These are phyloP conservation scores for Pseudochromis fuscus DNA, from an alignment of 2,797 vertebrate species.

Conservation along the genomic window DNA sequence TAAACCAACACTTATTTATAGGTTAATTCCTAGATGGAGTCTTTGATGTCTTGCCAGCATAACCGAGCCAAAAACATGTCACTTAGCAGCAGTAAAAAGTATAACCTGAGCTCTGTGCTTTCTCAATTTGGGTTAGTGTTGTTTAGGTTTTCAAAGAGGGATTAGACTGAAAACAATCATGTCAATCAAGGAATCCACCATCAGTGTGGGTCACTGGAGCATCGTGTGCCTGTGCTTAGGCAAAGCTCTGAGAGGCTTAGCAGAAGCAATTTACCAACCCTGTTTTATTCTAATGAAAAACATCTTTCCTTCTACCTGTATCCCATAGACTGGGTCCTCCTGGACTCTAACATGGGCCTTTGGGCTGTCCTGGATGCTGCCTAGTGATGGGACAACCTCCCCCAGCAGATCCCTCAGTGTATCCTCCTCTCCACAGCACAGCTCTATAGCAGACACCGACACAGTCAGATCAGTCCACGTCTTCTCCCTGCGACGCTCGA, in stretches of 20 bases:
- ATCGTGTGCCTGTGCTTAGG: not conserved
- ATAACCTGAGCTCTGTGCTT: not conserved
- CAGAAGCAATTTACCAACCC: slow-evolving; percentile 1
- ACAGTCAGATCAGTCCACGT: slow-evolving; percentile 95
- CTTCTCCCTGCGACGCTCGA: slow-evolving; percentile 94
- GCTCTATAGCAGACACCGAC: slow-evolving; percentile 95
- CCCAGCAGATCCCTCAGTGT: slow-evolving; percentile 93
- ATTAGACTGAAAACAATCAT: slow-evolving; percentile 9
- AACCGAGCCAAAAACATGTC: slow-evolving; percentile 17
- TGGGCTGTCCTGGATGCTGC: slow-evolving; percentile 90
- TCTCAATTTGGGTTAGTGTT: slow-evolving; percentile 3
- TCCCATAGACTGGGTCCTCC: slow-evolving; percentile 94
- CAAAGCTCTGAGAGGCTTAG: not conserved
- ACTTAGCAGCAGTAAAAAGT: not conserved
- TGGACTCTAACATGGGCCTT: slow-evolving; percentile 91
- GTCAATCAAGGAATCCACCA: not conserved
- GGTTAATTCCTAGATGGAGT: slow-evolving; percentile 9
- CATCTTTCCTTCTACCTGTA: slow-evolving; percentile 86
- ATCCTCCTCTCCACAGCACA: slow-evolving; percentile 96
- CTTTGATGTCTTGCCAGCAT: slow-evolving; percentile 7
- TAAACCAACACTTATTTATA: slow-evolving; percentile 18
- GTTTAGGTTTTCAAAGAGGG: slow-evolving; percentile 1
- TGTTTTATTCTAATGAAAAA: not conserved
- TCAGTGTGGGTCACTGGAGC: not conserved
- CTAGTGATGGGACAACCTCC: slow-evolving; percentile 87